phyloP scores from a whole-genome alignment of 2,113 vertebrate genomes.

The Limanda limanda region DNA sequence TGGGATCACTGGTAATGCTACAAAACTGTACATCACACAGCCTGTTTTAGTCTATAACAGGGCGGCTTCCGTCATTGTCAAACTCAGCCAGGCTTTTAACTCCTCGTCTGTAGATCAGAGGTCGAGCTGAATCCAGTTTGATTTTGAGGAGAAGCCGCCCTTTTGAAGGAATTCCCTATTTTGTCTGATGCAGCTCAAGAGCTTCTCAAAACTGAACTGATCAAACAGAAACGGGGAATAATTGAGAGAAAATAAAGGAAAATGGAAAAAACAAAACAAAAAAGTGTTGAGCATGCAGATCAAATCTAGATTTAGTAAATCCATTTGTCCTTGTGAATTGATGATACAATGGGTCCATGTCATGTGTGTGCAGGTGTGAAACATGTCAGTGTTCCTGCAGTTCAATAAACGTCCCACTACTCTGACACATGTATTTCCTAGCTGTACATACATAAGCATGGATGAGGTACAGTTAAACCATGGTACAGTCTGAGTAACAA shows the following conservation, averaged over 20 bases:
- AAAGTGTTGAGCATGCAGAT: conserved; percentile 45
- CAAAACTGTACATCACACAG: conserved; percentile 29
- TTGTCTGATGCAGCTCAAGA: conserved; percentile 45
- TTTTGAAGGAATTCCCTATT: conserved; percentile 26
- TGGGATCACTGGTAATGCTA: conserved; percentile 42
- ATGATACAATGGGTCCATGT: conserved; percentile 38
- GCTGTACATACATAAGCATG: conserved; percentile 65
- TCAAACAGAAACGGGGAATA: conserved; percentile 18
- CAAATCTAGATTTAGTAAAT: conserved; percentile 29
- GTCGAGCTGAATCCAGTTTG: conserved; percentile 41
- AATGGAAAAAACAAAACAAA: background rate
- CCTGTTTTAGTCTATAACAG: background rate
- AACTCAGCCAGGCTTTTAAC: conserved; percentile 40
- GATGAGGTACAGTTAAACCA: conserved; percentile 62
- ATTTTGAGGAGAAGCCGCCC: conserved; percentile 29
- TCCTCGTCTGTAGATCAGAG: conserved; percentile 33
- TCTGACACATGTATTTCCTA: conserved; percentile 22
- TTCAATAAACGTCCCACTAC: conserved; percentile 8
- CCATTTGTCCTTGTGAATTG: conserved; percentile 19
- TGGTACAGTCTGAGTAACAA: conserved; percentile 6
- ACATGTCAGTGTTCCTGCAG: conserved; percentile 20
- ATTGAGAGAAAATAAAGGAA: conserved; percentile 3
- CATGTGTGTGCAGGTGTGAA: conserved; percentile 58
- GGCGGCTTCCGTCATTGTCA: conserved; percentile 16
- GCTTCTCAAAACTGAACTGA: conserved; percentile 33